These are phyloP conservation scores for Ptilodon capucinus DNA, from an alignment of 2,888 invertebrate genomes.

Conservation along the genomic window DNA sequence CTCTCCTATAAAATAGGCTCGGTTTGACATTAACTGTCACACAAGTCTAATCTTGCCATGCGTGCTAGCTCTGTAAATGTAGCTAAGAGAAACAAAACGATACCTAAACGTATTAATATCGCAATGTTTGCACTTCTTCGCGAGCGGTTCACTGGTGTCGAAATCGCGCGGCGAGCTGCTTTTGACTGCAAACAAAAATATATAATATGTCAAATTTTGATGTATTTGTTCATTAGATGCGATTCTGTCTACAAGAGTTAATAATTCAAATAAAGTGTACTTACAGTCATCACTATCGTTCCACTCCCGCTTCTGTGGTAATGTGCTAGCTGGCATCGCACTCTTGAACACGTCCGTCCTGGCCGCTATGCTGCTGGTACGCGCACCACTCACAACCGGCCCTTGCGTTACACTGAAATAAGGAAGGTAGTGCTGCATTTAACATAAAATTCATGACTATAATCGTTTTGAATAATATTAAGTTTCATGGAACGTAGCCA, in stretches of 20 bases:
- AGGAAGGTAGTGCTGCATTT: too few relatives aligned
- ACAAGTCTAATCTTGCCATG: too few relatives aligned
- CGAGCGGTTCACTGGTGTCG: constrained; percentile 12
- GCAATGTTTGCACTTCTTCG: constrained; percentile 54
- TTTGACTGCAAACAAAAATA: constrained; percentile 43
- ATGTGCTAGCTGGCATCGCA: not conserved
- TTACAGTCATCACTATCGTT: constrained; percentile 16
- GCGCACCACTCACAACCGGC: not conserved
- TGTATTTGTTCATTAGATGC: too few relatives aligned
- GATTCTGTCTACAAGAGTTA: too few relatives aligned
- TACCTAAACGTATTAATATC: constrained; percentile 50
- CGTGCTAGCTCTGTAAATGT: too few relatives aligned
- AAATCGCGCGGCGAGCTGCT: constrained; percentile 24
- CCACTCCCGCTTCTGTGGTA: constrained; percentile 26
- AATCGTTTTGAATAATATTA: too few relatives aligned
- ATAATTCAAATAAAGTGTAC: constrained; percentile 7
- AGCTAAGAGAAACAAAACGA: constrained; percentile 15
- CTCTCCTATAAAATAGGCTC: too few relatives aligned
- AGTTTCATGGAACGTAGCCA: too few relatives aligned
- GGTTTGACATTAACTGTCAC: too few relatives aligned
- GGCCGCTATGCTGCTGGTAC: not conserved
- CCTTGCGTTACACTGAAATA: constrained; percentile 6
- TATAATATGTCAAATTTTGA: too few relatives aligned
- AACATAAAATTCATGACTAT: too few relatives aligned
- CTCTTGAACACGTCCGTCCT: not conserved